Evolutionary conservation across 2,888 invertebrate species (phyloP).

Genomic region (Blomia tropicalis): DNA sequence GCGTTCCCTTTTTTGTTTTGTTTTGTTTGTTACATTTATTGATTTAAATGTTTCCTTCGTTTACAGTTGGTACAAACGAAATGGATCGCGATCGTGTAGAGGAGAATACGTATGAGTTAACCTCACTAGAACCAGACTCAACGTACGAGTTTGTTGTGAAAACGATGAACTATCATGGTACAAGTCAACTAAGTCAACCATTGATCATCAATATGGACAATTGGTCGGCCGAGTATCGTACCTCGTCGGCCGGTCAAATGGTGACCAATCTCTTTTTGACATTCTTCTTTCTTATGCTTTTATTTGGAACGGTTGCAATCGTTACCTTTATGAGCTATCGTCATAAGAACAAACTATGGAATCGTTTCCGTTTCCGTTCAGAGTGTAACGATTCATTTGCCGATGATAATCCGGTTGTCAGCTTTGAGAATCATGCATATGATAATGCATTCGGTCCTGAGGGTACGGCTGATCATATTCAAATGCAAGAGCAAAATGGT

Average conservation of each 20-base stretch:
- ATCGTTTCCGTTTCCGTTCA: slow-evolving; percentile 8
- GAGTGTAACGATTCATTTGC: not conserved
- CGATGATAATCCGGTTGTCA: too few species aligned
- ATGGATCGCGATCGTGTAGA: slow-evolving; percentile 28
- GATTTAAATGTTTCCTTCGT: too few species aligned
- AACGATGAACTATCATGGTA: slow-evolving; percentile 47
- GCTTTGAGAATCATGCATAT: slow-evolving; percentile 19
- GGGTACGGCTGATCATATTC: not conserved
- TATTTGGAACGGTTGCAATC: slow-evolving; percentile 3
- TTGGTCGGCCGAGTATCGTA: not conserved
- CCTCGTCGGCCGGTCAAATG: slow-evolving; percentile 3
- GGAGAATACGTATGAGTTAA: slow-evolving; percentile 25
- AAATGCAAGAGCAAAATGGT: not conserved
- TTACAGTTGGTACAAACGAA: slow-evolving; percentile 24
- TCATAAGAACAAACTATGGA: not conserved
- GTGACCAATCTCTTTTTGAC: not conserved
- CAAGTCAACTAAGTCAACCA: slow-evolving; percentile 15
- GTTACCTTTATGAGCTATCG: slow-evolving; percentile 7
- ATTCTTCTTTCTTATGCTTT: not conserved
- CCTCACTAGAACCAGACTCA: slow-evolving; percentile 53
- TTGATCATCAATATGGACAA: slow-evolving; percentile 19
- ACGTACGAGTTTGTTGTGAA: slow-evolving; percentile 64
- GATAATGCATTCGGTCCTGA: too few species aligned
- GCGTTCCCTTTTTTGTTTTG: not conserved
- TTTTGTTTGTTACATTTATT: too few species aligned